These are phyloP conservation scores for Myopa tessellatipennis DNA, from an alignment of 2,888 invertebrate genomes.

Conservation along the genomic window DNA sequence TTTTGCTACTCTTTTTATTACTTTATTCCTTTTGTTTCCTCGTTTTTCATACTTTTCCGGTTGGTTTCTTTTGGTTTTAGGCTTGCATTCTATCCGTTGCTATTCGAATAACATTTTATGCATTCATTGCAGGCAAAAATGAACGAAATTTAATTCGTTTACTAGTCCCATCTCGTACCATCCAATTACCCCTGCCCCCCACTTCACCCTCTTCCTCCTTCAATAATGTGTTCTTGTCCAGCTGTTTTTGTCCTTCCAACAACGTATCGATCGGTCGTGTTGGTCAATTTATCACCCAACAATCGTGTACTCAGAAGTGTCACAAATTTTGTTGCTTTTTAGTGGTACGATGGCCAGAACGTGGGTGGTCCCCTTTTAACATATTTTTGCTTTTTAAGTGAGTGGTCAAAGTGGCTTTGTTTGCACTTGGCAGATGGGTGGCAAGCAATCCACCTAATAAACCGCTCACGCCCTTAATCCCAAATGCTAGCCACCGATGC, in stretches of 20 bases:
- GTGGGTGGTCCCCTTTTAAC: too few relatives aligned
- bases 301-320: background rate
- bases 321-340: too few relatives aligned
- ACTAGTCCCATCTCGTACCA: background rate
- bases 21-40: background rate
- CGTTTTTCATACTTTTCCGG: background rate
- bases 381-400: background rate
- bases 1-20: background rate
- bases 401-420: background rate
- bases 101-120: constrained; percentile 24
- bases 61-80: background rate
- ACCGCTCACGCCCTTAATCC: background rate
- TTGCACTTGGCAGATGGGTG: background rate
- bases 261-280: background rate
- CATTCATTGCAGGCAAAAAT: constrained; percentile 26
- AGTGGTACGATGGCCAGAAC: too few relatives aligned
- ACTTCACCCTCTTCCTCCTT: background rate
- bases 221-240: background rate
- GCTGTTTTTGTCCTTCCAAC: background rate
- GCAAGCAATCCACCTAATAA: background rate
- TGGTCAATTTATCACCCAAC: constrained; percentile 5
- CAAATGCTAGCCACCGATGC: too few relatives aligned
- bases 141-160: background rate
- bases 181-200: background rate
- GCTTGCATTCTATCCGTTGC: background rate